Evolutionary conservation across 2,888 invertebrate genomes (phyloP), one percentile per base, ranked within the genome.

Genomic region (Phengaris alcon): DNA sequence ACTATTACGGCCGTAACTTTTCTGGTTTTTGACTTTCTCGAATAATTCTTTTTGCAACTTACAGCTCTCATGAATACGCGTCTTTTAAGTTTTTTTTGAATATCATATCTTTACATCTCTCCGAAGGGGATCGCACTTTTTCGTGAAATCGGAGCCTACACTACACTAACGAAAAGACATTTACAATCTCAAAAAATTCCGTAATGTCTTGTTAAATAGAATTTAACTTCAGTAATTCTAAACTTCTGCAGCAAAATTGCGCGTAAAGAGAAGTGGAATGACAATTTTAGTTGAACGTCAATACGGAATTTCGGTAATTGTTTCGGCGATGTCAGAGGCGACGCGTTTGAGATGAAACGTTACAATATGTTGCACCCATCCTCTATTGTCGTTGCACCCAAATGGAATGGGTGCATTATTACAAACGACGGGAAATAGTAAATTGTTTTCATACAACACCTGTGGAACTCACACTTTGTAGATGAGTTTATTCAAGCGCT

Each of bases 381-480:
- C 10, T 59, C 12, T 35, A 64, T 44, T 44, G 44, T 44, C 64
- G 64, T 12, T 52, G 52, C 35, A 64, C 64, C 64, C 64, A 88
- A 90, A 90, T 87, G 87, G 87, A 86, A 86, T 85, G 85, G 76
- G 77, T 78, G 80, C 80, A 80, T 81, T 82, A 81, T 81, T 80
- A 80, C 77, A 75, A 76, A 69, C 76, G 75, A 75, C 72, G 78
- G 74, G 80, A 82, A 83, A 84, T 83, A 80, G 86, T 81, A 87
- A 87, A 89, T 89, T 86, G 87, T 87, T 83, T 83, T 82, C 84
- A 86, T 85, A 84, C 82, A 81, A 83, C 87, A 89, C 87, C 88
- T 88, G 88, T 81, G 86, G 82, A 77, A 77, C 76, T 75, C 74
- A 74, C 52, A 64, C 75, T 76, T 76, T 77, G 69, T 59, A 77